phyloP scores from a whole-genome alignment of 2,113 vertebrate genomes.

The Gasterosteus nipponicus region DNA sequence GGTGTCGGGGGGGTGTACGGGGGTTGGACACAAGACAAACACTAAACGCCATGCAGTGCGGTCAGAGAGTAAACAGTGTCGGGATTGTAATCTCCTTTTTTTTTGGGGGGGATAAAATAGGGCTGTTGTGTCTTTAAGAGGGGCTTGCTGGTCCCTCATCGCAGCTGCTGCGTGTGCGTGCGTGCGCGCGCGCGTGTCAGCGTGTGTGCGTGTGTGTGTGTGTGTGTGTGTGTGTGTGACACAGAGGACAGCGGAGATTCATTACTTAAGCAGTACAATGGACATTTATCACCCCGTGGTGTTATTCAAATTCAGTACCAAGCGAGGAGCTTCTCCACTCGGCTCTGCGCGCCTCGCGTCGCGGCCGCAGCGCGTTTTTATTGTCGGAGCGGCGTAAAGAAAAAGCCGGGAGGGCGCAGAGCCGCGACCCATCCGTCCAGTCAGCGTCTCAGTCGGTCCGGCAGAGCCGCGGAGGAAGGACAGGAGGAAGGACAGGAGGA shows the following conservation, averaged over 20 bases:
- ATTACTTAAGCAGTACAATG: conserved; percentile 99
- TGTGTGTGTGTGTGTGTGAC: conserved; percentile 76
- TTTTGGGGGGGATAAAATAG: conserved; percentile 73
- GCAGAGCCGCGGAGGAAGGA: conserved; percentile 40
- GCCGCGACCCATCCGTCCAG: conserved; percentile 64
- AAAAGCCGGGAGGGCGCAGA: conserved; percentile 83
- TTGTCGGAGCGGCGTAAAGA: conserved; percentile 88
- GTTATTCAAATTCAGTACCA: conserved; percentile 99
- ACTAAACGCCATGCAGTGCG: conserved; percentile 81
- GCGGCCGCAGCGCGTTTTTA: conserved; percentile 84
- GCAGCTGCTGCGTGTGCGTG: conserved; percentile 89
- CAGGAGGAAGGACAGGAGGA: conserved; percentile 42
- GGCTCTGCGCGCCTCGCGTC: conserved; percentile 83
- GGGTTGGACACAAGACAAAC: conserved; percentile 68
- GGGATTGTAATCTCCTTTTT: conserved; percentile 82
- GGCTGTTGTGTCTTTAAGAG: conserved; percentile 99
- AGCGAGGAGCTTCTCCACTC: conserved; percentile 96
- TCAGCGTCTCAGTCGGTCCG: conserved; percentile 58
- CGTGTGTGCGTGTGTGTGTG: conserved; percentile 79
- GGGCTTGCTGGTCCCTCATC: conserved; percentile 90
- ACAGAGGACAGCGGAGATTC: conserved; percentile 97
- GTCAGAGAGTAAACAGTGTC: conserved; percentile 83
- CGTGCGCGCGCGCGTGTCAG: conserved; percentile 54
- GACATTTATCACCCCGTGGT: conserved; percentile 99
- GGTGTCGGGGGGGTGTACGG: not conserved